Percentiles rank a stretch among this genome's conserved stretches.
These are phyloP conservation scores for Drosophila lacertosa DNA, from an alignment of 1,140 invertebrate genomes.

Conservation along the genomic window DNA sequence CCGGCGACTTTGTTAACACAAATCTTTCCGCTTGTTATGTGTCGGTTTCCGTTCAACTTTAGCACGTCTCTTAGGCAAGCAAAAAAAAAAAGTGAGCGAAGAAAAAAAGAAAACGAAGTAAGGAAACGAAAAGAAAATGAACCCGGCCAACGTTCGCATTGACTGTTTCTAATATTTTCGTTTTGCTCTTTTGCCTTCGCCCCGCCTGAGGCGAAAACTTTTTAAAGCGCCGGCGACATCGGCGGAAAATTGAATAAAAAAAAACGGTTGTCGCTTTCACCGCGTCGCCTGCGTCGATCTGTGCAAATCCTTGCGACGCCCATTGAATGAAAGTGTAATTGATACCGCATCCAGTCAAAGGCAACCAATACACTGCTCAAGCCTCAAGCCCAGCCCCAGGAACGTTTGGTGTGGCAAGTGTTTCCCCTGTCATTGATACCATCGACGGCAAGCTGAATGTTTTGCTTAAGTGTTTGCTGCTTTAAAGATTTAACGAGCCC, in stretches of 20 bases:
- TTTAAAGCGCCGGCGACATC: conserved; percentile 51
- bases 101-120: background rate
- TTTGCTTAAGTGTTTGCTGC: conserved; percentile 23
- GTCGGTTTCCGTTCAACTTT: conserved; percentile 69
- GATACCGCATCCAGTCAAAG: conserved; percentile 63
- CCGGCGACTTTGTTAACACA: conserved; percentile 70
- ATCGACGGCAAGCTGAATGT: conserved; percentile 18
- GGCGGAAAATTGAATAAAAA: conserved; percentile 66
- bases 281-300: conserved; percentile 15
- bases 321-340: conserved; percentile 75
- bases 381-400: conserved; percentile 22
- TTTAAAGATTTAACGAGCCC: conserved; percentile 28
- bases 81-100: conserved; percentile 5
- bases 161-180: conserved; percentile 68
- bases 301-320: conserved; percentile 55
- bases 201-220: conserved; percentile 28
- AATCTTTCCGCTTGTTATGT: conserved; percentile 81
- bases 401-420: conserved; percentile 27
- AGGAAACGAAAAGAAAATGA: conserved; percentile 10
- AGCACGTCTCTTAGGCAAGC: conserved; percentile 18
- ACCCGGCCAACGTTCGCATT: conserved; percentile 23
- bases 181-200: conserved; percentile 37
- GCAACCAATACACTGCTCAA: conserved; percentile 51
- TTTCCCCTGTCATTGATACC: conserved; percentile 38
- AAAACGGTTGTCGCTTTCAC: conserved; percentile 62